These are phyloP conservation scores for Globia sparganii DNA, from an alignment of 2,888 invertebrate genomes.

Conservation along the genomic window DNA sequence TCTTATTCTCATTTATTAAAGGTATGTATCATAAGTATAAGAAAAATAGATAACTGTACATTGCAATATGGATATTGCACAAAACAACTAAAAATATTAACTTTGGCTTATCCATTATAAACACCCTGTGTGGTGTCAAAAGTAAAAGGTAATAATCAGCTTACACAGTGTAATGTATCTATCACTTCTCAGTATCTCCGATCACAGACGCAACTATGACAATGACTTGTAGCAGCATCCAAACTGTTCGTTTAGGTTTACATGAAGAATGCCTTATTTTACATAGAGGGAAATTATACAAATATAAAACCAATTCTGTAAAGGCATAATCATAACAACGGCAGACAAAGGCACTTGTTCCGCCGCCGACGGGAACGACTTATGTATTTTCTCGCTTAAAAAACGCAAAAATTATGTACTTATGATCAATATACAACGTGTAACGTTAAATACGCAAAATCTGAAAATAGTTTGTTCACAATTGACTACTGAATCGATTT, in stretches of 20 bases:
- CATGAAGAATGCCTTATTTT: slow-evolving; percentile 7
- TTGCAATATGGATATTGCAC: slow-evolving; percentile 89
- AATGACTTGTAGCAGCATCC: slow-evolving; percentile 65
- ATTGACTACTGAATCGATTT: too few relatives aligned
- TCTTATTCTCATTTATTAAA: slow-evolving; percentile 77
- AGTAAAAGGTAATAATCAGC: slow-evolving; percentile 72
- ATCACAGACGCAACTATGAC: slow-evolving; percentile 74
- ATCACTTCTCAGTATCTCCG: slow-evolving; percentile 71
- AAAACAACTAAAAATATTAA: slow-evolving; percentile 87
- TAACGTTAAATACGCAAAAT: too few relatives aligned
- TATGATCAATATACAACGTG: background rate
- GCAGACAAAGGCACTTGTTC: slow-evolving; percentile 7
- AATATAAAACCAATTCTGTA: slow-evolving; percentile 32
- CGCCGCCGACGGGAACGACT: slow-evolving; percentile 10
- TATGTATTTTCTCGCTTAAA: background rate
- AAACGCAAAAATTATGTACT: background rate
- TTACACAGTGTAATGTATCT: slow-evolving; percentile 68
- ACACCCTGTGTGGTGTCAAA: slow-evolving; percentile 78
- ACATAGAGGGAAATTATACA: slow-evolving; percentile 17
- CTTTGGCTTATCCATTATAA: slow-evolving; percentile 89
- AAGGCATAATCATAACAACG: slow-evolving; percentile 27
- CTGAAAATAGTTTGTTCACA: too few relatives aligned
- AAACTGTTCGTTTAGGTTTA: slow-evolving; percentile 61
- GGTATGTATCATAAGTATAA: slow-evolving; percentile 77
- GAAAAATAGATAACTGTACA: slow-evolving; percentile 86